Conservation (phyloP, 2,888 invertebrate species). For the Malachius bipustulatus region DNA sequence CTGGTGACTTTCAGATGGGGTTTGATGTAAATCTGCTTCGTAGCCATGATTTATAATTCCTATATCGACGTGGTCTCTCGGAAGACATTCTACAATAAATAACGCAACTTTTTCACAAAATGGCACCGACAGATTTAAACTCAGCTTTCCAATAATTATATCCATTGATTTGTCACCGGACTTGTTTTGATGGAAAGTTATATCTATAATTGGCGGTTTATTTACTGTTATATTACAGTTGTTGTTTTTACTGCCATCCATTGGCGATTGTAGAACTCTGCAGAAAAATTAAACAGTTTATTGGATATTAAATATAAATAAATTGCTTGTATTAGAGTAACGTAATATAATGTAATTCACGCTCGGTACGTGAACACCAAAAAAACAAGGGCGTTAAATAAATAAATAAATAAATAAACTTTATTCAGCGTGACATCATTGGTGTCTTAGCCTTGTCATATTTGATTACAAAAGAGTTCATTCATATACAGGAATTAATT, state of each 20-base stretch:
- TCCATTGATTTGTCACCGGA: slow-evolving; percentile 52
- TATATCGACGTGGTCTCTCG: slow-evolving; percentile 48
- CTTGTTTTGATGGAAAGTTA: slow-evolving; percentile 51
- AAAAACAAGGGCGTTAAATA: too few species aligned
- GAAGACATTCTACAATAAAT: slow-evolving; percentile 34
- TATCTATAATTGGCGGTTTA: slow-evolving; percentile 60
- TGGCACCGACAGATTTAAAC: slow-evolving; percentile 60
- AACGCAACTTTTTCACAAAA: slow-evolving; percentile 45
- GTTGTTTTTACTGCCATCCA: slow-evolving; percentile 44
- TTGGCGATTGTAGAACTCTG: slow-evolving; percentile 56
- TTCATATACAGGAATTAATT: too few species aligned
- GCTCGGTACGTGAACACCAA: too few species aligned
- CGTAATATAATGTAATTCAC: too few species aligned
- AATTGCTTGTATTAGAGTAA: too few species aligned
- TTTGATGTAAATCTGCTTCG: slow-evolving; percentile 43
- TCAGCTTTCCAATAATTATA: slow-evolving; percentile 58
- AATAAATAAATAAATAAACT: too few species aligned
- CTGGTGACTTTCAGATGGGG: slow-evolving; percentile 16
- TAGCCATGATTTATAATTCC: slow-evolving; percentile 64
- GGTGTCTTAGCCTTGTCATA: too few species aligned
- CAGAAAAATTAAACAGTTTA: too few species aligned
- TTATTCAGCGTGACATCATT: too few species aligned
- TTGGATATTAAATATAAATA: too few species aligned
- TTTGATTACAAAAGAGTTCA: too few species aligned
- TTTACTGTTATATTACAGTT: slow-evolving; percentile 45